These are phyloP conservation scores for Bryconaethiops microstoma DNA, from an alignment of 2,797 vertebrate species.

Conservation along the genomic window DNA sequence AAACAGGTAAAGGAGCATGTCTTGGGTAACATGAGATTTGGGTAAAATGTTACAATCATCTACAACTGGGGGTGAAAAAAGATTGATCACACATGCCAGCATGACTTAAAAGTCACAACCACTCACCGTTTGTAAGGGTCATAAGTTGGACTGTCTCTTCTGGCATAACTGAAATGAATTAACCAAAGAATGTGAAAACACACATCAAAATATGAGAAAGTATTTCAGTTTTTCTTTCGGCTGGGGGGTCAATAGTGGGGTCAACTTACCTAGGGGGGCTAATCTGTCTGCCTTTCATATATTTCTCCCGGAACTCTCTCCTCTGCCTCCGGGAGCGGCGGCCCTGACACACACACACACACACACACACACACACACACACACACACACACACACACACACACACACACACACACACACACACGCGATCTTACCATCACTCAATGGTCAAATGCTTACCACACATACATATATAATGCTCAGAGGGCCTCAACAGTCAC, in stretches of 20 bases:
- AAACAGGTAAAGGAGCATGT: too few relatives aligned
- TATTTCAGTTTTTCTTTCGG: background rate
- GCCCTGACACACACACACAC: slow-evolving; percentile 73
- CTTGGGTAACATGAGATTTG: too few relatives aligned
- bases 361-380: too few relatives aligned
- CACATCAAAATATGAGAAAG: background rate
- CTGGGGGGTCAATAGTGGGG: background rate
- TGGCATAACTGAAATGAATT: slow-evolving; percentile 83
- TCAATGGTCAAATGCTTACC: background rate
- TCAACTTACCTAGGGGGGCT: slow-evolving; percentile 90
- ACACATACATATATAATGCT: background rate
- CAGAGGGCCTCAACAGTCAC: background rate
- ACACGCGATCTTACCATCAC: background rate
- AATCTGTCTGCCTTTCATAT: slow-evolving; percentile 94
- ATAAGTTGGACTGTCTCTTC: slow-evolving; percentile 96
- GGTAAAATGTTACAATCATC: too few relatives aligned
- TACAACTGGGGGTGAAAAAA: too few relatives aligned
- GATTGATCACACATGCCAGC: background rate
- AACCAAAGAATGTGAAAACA: background rate
- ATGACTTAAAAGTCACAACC: background rate
- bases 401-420: background rate
- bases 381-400: background rate
- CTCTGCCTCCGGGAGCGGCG: slow-evolving; percentile 92
- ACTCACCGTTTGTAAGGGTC: slow-evolving; percentile 94
- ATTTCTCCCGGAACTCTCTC: slow-evolving; percentile 95